These are phyloP conservation scores for Auanema freiburgensis DNA, from an alignment of 2,888 invertebrate genomes.

Conservation along the genomic window DNA sequence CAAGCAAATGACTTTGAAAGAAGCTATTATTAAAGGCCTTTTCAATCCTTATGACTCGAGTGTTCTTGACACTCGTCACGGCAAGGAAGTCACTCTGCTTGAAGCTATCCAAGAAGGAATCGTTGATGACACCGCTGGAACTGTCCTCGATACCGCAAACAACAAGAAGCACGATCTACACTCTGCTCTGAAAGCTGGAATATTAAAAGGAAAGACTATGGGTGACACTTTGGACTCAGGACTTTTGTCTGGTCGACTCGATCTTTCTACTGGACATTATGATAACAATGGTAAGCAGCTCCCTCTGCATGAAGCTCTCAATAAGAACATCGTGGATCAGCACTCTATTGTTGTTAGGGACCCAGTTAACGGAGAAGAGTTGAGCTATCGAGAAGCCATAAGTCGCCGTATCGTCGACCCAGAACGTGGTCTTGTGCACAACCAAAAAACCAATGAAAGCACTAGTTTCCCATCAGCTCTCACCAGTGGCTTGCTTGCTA, in stretches of 20 bases:
- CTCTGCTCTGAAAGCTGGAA: slow-evolving; percentile 64
- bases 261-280: slow-evolving; percentile 75
- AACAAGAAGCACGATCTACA: slow-evolving; percentile 65
- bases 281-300: slow-evolving; percentile 79
- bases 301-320: slow-evolving; percentile 81
- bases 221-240: slow-evolving; percentile 53
- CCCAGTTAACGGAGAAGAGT: slow-evolving; percentile 50
- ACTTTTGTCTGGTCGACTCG: slow-evolving; percentile 41
- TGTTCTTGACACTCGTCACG: slow-evolving; percentile 55
- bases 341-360: slow-evolving; percentile 44
- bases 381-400: slow-evolving; percentile 63
- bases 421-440: slow-evolving; percentile 64
- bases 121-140: slow-evolving; percentile 65
- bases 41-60: slow-evolving; percentile 64
- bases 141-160: slow-evolving; percentile 66
- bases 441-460: slow-evolving; percentile 64
- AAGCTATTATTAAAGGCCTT: slow-evolving; percentile 69
- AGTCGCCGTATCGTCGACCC: slow-evolving; percentile 44
- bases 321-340: slow-evolving; percentile 79
- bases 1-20: slow-evolving; percentile 74
- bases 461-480: slow-evolving; percentile 51
- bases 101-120: slow-evolving; percentile 66
- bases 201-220: slow-evolving; percentile 62
- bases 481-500: slow-evolving; percentile 41
- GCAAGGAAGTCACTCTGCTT: slow-evolving; percentile 64